phyloP scores from a whole-genome alignment of 2,797 vertebrate genomes.

The Mormyrus hasselquistii region DNA sequence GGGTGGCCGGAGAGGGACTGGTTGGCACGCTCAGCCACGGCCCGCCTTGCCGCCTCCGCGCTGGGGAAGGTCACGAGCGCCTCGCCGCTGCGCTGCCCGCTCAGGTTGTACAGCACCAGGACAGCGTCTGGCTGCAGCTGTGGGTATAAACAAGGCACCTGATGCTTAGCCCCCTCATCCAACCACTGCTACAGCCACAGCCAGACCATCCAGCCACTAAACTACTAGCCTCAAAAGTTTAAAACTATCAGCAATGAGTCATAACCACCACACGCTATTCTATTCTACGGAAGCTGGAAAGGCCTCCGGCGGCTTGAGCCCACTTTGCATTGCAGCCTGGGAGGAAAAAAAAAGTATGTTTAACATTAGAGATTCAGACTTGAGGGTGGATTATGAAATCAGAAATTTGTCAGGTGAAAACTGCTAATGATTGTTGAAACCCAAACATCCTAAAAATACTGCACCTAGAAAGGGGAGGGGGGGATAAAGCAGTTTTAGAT shows the following conservation, averaged over 20 bases:
- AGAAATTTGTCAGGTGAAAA: background rate
- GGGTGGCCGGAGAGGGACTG: conserved; percentile 66
- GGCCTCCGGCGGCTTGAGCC: background rate
- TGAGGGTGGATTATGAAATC: background rate
- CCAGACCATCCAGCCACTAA: background rate
- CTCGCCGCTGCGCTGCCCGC: conserved; percentile 80
- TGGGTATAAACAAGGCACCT: conserved; percentile 10
- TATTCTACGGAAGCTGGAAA: background rate
- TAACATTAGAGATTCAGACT: background rate
- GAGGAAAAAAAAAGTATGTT: background rate
- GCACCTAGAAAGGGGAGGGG: background rate
- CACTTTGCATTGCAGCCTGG: background rate
- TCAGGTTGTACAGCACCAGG: conserved; percentile 80
- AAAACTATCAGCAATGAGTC: background rate
- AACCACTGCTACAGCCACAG: background rate
- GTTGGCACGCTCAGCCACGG: conserved; percentile 68
- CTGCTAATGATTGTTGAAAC: background rate
- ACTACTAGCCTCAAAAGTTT: background rate
- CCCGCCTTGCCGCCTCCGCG: conserved; percentile 67
- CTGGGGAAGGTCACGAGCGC: conserved; percentile 78
- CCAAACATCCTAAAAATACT: background rate
- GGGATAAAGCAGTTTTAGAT: background rate
- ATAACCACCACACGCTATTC: background rate
- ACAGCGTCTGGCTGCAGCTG: conserved; percentile 80
- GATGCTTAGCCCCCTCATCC: background rate